Evolutionary conservation across 1,140 invertebrate species (phyloP).

Genomic region (Drepana arcuata): DNA sequence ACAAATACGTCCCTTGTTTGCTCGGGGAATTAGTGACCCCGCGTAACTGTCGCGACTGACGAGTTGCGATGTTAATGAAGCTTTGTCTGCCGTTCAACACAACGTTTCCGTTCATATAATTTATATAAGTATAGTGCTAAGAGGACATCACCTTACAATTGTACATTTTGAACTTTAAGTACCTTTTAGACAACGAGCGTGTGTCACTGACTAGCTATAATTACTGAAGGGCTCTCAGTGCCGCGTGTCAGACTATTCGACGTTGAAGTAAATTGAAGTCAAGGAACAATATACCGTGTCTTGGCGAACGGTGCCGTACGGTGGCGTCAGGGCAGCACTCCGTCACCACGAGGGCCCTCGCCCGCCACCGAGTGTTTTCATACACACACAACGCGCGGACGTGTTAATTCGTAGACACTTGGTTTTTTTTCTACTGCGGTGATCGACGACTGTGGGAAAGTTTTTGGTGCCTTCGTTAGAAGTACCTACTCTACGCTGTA

Average conservation of each 20-base stretch:
- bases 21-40: conserved; percentile 30
- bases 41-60: conserved; percentile 30
- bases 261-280: conserved; percentile 67
- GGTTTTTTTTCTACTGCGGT: conserved; percentile 60
- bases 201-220: conserved; percentile 29
- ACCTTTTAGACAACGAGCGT: conserved; percentile 10
- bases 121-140: too few species aligned
- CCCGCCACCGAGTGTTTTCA: conserved; percentile 58
- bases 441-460: conserved; percentile 69
- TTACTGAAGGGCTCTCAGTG: conserved; percentile 30
- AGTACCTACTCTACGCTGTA: conserved; percentile 52
- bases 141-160: too few species aligned
- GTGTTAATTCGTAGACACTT: conserved; percentile 70
- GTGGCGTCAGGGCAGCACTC: conserved; percentile 37
- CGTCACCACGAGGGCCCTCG: conserved; percentile 58
- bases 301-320: conserved; percentile 31
- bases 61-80: conserved; percentile 12
- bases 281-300: conserved; percentile 47
- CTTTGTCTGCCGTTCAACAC: not conserved
- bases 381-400: conserved; percentile 61
- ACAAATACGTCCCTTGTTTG: conserved; percentile 35
- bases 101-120: too few species aligned
- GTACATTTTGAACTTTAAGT: too few species aligned
- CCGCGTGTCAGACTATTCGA: conserved; percentile 23
- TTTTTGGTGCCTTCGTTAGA: conserved; percentile 60